Base-by-base conservation (phyloP, 2,888 invertebrate genomes). In the Macrosiphum euphorbiae region DNA sequence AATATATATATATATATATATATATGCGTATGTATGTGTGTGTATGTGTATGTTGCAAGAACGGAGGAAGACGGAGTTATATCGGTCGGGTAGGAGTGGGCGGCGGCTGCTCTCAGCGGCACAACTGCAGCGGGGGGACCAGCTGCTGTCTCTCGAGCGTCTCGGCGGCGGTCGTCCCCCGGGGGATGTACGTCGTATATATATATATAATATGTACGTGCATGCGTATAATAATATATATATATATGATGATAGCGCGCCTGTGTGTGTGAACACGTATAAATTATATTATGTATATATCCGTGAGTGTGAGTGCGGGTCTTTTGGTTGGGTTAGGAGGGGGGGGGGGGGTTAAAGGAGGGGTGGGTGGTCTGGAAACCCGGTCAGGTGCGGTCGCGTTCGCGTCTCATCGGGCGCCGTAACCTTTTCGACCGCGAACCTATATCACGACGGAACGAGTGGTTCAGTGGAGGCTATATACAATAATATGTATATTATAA, bases 81-180 rank as follows among this genome's bases (percentile, higher is more conserved):
- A 78, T 78, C 78, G 16, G 91, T 0, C 10, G 85, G 8, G 44
- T 35, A 58, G 2, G 44, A n/a, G 47, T 8, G 24, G 78, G 20
- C 24, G 85, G 58, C 16, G 44, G 16, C 11, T 26, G 86, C 35
- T 90, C 58, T 94, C 67, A 20, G 35, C 61, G 35, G 90, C 41
- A 86, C n/a, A 67, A 87, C 67, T 67, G 78, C 78, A 78, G 78
- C 78, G 94, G 41, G 67, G 90, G 90, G 94, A 94, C 94, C 94
- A 90, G 94, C 94, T 93, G 93, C 93, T 94, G 94, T 94, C 90
- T 94, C 94, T 90, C 86, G 94, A 94, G 90, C 90, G 93, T 90
- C 93, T 93, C 90, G 50, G 50, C 87, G 50, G 87, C 87, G 50
- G 55, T 28, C 41, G 61, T 94, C 58, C 94, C 94, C 94, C 90